Evolutionary conservation across 2,113 vertebrate species (phyloP).

Genomic region (Cariama cristata): DNA sequence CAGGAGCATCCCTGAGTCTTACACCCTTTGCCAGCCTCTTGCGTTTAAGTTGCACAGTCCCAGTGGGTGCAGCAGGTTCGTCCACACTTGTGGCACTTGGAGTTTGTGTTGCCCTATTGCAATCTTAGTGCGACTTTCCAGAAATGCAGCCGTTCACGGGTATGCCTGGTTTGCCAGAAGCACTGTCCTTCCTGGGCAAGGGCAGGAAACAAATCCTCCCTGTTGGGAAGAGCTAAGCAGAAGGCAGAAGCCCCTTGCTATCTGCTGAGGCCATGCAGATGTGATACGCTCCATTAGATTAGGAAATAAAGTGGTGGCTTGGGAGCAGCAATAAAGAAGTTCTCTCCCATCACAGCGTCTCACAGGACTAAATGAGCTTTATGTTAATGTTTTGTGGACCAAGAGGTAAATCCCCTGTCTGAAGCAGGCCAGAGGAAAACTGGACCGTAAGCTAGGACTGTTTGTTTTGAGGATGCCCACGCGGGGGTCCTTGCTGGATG

Average conservation of each 20-base stretch:
- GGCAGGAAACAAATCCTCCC: not conserved
- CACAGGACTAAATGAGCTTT: conserved; percentile 10
- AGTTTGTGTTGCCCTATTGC: not conserved
- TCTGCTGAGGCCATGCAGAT: not conserved
- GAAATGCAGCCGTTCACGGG: not conserved
- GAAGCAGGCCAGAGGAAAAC: not conserved
- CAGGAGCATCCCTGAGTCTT: not conserved
- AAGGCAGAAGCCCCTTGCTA: not conserved
- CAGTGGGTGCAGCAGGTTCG: not conserved
- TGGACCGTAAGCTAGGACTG: not conserved
- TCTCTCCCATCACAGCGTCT: not conserved
- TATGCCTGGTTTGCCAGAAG: not conserved
- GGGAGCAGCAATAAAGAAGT: conserved; percentile 10
- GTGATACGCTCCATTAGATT: not conserved
- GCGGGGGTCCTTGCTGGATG: rapidly evolving
- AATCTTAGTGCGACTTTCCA: not conserved
- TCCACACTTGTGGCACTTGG: not conserved
- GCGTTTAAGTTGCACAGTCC: not conserved
- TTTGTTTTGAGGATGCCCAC: not conserved
- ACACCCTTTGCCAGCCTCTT: not conserved
- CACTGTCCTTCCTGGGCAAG: not conserved
- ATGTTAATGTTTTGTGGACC: not conserved
- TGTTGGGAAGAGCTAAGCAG: conserved; percentile 4
- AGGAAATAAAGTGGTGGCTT: conserved; percentile 3
- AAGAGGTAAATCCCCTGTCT: not conserved